phyloP scores from a whole-genome alignment of 2,113 vertebrate genomes.

The Ammodytes marinus region DNA sequence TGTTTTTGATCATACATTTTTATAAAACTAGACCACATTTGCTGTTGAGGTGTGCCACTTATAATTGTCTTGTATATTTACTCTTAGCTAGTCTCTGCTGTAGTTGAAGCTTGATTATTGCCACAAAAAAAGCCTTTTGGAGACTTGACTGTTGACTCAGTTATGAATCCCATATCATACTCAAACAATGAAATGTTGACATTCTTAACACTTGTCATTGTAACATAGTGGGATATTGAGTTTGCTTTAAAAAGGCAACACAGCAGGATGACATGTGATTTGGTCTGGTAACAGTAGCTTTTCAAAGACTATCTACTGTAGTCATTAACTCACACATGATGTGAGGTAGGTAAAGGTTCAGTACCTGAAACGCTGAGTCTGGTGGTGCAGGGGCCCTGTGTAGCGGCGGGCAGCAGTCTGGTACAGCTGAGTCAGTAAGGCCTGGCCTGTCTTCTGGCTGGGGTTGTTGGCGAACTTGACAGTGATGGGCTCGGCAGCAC shows the following conservation, averaged over 20 bases:
- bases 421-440: constrained; percentile 95
- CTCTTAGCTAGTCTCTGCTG: constrained; percentile 19
- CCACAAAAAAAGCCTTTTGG: constrained; percentile 2
- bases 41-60: constrained; percentile 32
- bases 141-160: constrained; percentile 27
- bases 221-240: constrained; percentile 21
- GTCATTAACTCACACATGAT: background rate
- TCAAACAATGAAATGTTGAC: constrained; percentile 38
- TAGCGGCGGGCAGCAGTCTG: constrained; percentile 93
- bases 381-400: constrained; percentile 92
- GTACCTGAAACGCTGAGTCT: constrained; percentile 97
- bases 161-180: constrained; percentile 25
- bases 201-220: constrained; percentile 21
- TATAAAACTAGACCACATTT: constrained; percentile 36
- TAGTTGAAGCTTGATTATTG: constrained; percentile 15
- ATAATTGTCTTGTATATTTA: constrained; percentile 10
- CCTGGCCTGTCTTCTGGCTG: constrained; percentile 96
- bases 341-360: constrained; percentile 50
- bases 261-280: constrained; percentile 41
- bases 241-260: constrained; percentile 37
- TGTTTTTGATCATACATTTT: constrained; percentile 39
- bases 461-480: constrained; percentile 98
- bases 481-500: constrained; percentile 94
- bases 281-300: constrained; percentile 29
- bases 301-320: constrained; percentile 39